Evolutionary conservation across 2,113 vertebrate species (phyloP), one percentile per base, ranked within the genome.

Genomic region (Mirza zaza): DNA sequence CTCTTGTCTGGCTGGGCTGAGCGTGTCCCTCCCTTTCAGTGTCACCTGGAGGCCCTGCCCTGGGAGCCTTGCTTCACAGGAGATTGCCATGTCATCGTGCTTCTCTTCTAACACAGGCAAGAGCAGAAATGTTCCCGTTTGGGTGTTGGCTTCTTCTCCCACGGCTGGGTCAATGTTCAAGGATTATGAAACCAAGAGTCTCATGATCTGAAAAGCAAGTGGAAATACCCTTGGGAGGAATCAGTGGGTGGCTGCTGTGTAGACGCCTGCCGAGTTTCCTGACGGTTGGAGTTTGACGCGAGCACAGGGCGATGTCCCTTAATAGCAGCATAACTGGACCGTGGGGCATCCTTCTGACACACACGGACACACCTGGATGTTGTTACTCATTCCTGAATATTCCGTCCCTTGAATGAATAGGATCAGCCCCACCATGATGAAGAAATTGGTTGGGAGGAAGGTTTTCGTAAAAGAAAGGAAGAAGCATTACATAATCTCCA

Each of bases 11-110:
- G 6, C 63, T 3, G 42, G 39, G 57, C 63, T 8, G n/a, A 90
- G 42, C 75, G 10, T 3, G 11, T 9, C 34, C 45, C 10, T 8
- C 23, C 6, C 17, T 42, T 73, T 12, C 3, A 0, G 4, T 3
- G 0, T 8, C 6, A 10, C 27, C 8, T 32, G 11, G 14, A 42
- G 42, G 36, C 55, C 34, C 77, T 39, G n/a, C 0, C 3, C 59
- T 2, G 2, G 5, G 23, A 27, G 14, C 4, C 1, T 8, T 14
- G 21, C 17, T 9, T 55, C 55, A 0, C 1, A 2, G 32, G 48
- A 70, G 17, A 0, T 42, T 14, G n/a, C 25, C 23, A 0, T 3
- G 29, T 29, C 36, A 2, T 4, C 3, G 0, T 4, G 13, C 8
- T 70, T n/a, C n/a, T 67, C 39, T 61, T 23, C 63, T 50, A 20